Base-by-base conservation (phyloP, 1,140 invertebrate species). In the Melitaea cinxia region DNA sequence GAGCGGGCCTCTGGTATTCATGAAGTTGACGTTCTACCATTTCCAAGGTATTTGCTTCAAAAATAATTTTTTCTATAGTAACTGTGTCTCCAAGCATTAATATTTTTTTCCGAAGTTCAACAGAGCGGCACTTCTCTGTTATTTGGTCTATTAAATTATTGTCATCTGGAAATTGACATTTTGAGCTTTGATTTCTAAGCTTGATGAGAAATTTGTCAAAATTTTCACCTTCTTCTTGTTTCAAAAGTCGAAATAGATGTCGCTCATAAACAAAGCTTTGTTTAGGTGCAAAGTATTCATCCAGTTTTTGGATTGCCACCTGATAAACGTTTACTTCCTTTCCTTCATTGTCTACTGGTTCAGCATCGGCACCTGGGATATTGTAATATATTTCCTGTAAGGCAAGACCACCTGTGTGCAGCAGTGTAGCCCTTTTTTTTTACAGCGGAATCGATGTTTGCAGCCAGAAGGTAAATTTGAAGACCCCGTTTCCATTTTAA, bases 171-270 rank as follows among this genome's bases (percentile, higher is more conserved):
- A 73, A 75, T 65, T 71, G 50, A 26, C 73, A 78, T 69, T 78
- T 76, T 3, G 30, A 14, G n/a, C 58, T 57, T 54, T 78, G 73
- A 10, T 72, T 57, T 39, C 76, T 10, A 10, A 78, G 39, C 19
- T 71, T 35, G n/a, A 74, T 52, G 14, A 78, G 21, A 53, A 74
- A 78, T 60, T 61, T 70, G 21, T 79, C 67, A 55, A 79, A 72
- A 47, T 60, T 70, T 33, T 77, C 74, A 17, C 37, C 55, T 24
- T 6, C 6, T 57, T 77, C 70, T 55, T 78, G 70, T 64, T 76
- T 73, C 9, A 76, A 30, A 5, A 70, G 54, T 24, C 70, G 39
- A 56, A 79, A 79, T 19, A 75, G 2, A 49, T 80, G 68, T 49
- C 75, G 52, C 58, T 78, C 75, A 60, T 70, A 78, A 52, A 28